Evolutionary conservation across 2,888 invertebrate genomes (phyloP).

Genomic region (Apocheima hispidaria): DNA sequence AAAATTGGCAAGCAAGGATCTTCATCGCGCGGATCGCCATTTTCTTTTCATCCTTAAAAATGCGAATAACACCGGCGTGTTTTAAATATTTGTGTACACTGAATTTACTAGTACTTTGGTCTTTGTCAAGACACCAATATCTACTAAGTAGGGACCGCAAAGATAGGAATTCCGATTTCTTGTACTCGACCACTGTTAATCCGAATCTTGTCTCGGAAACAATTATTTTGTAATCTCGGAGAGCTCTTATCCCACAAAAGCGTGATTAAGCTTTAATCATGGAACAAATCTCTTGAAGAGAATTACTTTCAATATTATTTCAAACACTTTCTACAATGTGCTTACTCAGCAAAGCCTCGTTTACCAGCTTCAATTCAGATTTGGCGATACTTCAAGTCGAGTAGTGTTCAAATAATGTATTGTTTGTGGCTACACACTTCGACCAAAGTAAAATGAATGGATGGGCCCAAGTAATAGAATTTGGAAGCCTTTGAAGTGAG

Average conservation of each 20-base stretch:
- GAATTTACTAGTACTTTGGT: neutral
- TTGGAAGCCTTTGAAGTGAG: too few species aligned
- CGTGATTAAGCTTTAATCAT: slow-evolving; percentile 28
- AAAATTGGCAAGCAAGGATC: too few species aligned
- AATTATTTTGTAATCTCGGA: slow-evolving; percentile 31
- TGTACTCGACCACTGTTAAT: slow-evolving; percentile 18
- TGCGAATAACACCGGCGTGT: too few species aligned
- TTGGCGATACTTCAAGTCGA: neutral
- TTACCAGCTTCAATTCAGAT: neutral
- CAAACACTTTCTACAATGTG: slow-evolving; percentile 9
- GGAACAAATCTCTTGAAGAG: slow-evolving; percentile 23
- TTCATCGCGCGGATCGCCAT: too few species aligned
- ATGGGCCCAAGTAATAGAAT: too few species aligned
- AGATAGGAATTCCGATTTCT: slow-evolving; percentile 10
- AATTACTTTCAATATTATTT: slow-evolving; percentile 23
- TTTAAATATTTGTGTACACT: neutral
- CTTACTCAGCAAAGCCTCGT: neutral
- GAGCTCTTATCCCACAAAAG: slow-evolving; percentile 31
- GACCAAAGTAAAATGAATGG: too few species aligned
- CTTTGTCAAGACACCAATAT: neutral
- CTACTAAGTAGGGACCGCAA: neutral
- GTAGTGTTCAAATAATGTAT: neutral
- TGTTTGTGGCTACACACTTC: too few species aligned
- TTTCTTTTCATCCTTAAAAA: too few species aligned
- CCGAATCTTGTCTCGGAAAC: slow-evolving; percentile 25